Evolutionary conservation across 92 coral and sea anemone species (phyloP).

Genomic region (Epizoanthus rinbou): DNA sequence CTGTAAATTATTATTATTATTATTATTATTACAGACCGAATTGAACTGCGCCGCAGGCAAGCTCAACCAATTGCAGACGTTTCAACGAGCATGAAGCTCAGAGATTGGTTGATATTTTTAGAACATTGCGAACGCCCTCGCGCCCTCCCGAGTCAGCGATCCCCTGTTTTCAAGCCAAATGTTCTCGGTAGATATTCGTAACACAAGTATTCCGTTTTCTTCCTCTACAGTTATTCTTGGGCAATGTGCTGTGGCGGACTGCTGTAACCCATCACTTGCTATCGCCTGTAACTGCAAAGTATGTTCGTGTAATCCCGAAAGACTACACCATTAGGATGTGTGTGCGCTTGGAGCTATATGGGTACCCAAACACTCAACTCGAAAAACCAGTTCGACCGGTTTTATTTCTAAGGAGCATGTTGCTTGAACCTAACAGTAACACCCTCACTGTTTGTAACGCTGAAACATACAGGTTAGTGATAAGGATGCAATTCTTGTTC

Average conservation of each 20-base stretch:
- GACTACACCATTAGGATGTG: slow-evolving; percentile 50
- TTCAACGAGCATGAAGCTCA: too few species aligned
- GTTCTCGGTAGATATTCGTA: too few species aligned
- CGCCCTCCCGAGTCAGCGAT: too few species aligned
- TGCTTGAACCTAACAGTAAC: slow-evolving; percentile 17
- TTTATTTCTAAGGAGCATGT: slow-evolving; percentile 39
- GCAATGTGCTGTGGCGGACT: slow-evolving; percentile 39
- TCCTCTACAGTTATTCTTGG: slow-evolving; percentile 43
- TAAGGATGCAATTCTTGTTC: not conserved
- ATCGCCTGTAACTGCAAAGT: slow-evolving; percentile 53
- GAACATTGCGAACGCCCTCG: too few species aligned
- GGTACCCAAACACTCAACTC: slow-evolving; percentile 12
- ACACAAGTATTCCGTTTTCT: not conserved
- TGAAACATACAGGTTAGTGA: slow-evolving; percentile 31
- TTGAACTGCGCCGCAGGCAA: too few species aligned
- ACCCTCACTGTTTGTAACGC: slow-evolving; percentile 40
- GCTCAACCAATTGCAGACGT: too few species aligned
- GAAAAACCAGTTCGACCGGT: slow-evolving; percentile 26
- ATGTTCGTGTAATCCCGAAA: slow-evolving; percentile 60
- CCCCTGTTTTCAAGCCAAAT: too few species aligned
- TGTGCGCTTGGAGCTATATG: slow-evolving; percentile 59
- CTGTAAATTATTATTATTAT: too few species aligned
- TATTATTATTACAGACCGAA: too few species aligned
- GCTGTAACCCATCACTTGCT: slow-evolving; percentile 44
- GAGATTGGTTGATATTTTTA: too few species aligned